Evolutionary conservation across 2,888 invertebrate species (phyloP).

Genomic region (Acanthosoma haemorrhoidale): DNA sequence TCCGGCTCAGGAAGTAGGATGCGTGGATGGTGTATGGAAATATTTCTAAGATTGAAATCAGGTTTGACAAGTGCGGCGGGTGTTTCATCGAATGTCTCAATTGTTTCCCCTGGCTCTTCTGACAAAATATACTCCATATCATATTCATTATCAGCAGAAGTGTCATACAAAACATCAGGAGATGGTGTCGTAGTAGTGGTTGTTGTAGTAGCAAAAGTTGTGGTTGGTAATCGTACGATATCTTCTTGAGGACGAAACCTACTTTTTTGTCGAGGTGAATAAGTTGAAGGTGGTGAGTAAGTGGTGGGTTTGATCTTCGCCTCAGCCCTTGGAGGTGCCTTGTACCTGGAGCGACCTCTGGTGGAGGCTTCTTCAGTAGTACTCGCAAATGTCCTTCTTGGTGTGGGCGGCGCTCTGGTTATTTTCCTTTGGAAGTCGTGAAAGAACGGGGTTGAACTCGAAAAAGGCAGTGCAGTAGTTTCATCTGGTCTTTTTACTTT

Average conservation of each 20-base stretch:
- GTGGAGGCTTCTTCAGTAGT: conserved; percentile 28
- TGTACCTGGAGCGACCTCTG: conserved; percentile 31
- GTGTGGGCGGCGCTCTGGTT: conserved; percentile 16
- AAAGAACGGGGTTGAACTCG: conserved; percentile 5
- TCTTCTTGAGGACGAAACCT: conserved; percentile 22
- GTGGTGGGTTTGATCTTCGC: conserved; percentile 14
- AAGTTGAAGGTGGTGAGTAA: conserved; percentile 12
- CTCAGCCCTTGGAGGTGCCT: conserved; percentile 16
- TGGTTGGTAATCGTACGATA: background rate
- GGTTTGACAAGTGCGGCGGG: conserved; percentile 39
- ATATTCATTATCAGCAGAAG: conserved; percentile 31
- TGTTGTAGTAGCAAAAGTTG: conserved; percentile 30
- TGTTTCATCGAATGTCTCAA: conserved; percentile 38
- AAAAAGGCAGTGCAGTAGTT: background rate
- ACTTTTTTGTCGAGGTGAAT: conserved; percentile 7
- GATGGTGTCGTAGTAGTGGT: conserved; percentile 35
- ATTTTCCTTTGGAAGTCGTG: conserved; percentile 15
- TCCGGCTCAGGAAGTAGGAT: conserved; percentile 19
- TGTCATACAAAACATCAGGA: conserved; percentile 32
- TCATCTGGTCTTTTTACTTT: conserved; percentile 17
- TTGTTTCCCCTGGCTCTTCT: conserved; percentile 34
- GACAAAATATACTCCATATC: conserved; percentile 36
- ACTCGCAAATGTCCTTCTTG: background rate
- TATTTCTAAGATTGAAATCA: conserved; percentile 31
- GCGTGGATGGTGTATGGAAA: conserved; percentile 9